Evolutionary conservation across 2,797 vertebrate species (phyloP).

Genomic region (Margarornis squamiger): DNA sequence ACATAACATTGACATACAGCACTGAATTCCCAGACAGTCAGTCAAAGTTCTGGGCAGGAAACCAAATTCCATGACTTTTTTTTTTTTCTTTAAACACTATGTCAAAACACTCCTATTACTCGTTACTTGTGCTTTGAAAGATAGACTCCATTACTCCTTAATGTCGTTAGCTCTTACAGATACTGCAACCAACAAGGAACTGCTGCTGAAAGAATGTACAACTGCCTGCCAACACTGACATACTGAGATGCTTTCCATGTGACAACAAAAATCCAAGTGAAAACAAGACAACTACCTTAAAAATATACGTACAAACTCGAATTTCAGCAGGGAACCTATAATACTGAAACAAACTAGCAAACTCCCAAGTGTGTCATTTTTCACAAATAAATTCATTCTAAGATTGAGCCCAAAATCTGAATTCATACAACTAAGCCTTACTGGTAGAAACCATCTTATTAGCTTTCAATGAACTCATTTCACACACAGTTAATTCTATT

Average conservation of each 20-base stretch:
- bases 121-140: conserved; percentile 23
- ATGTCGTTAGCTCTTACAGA: neutral
- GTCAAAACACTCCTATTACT: conserved; percentile 50
- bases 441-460: neutral
- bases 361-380: neutral
- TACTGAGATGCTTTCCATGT: neutral
- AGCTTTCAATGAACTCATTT: neutral
- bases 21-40: conserved; percentile 59
- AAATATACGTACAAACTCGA: neutral
- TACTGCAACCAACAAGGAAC: neutral
- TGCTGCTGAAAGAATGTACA: neutral
- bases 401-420: neutral
- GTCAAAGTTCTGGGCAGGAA: conserved; percentile 59
- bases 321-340: neutral
- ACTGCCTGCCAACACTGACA: neutral
- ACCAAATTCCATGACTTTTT: conserved; percentile 34
- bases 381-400: neutral
- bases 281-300: neutral
- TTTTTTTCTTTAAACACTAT: conserved; percentile 32
- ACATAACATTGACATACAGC: neutral
- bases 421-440: neutral
- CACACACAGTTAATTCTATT: neutral
- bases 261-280: neutral
- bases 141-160: conserved; percentile 30
- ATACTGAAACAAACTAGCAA: neutral